These are phyloP conservation scores for Caenorhabditis sp. DNA, from an alignment of 2,888 invertebrate genomes.

Conservation along the genomic window DNA sequence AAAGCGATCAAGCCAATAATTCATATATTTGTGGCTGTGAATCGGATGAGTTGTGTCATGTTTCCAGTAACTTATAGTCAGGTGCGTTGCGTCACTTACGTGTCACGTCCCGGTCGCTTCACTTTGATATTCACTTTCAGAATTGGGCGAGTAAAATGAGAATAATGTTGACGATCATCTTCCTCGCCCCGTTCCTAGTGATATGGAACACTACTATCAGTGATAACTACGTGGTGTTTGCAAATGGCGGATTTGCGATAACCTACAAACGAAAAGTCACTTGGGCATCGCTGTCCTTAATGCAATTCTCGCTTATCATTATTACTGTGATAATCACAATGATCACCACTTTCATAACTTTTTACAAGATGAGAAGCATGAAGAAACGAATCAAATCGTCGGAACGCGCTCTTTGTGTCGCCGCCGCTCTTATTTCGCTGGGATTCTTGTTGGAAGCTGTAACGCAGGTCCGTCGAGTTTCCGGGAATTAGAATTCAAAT, in stretches of 20 bases:
- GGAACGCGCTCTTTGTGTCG: constrained; percentile 37
- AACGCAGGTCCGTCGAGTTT: constrained; percentile 29
- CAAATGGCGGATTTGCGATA: constrained; percentile 35
- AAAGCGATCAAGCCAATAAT: constrained; percentile 42
- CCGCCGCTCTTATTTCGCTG: constrained; percentile 41
- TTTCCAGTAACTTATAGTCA: constrained; percentile 47
- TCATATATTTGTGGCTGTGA: constrained; percentile 42
- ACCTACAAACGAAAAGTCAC: constrained; percentile 26
- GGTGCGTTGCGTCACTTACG: constrained; percentile 13
- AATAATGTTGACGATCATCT: constrained; percentile 22
- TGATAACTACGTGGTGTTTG: constrained; percentile 13
- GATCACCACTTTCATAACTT: constrained; percentile 37
- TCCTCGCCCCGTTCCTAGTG: constrained; percentile 29
- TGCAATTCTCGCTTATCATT: constrained; percentile 43
- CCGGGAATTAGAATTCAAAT: neutral
- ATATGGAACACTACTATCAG: constrained; percentile 41
- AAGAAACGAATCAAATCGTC: constrained; percentile 45
- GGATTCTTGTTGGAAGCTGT: constrained; percentile 35
- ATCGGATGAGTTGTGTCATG: constrained; percentile 56
- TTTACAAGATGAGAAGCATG: constrained; percentile 43
- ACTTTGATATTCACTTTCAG: constrained; percentile 20
- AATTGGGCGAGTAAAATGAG: constrained; percentile 33
- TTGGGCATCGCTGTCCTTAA: constrained; percentile 44
- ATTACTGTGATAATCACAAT: constrained; percentile 37
- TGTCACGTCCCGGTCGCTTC: neutral